phyloP scores from a whole-genome alignment of 2,797 vertebrate genomes.

The Enteromius argenteus region DNA sequence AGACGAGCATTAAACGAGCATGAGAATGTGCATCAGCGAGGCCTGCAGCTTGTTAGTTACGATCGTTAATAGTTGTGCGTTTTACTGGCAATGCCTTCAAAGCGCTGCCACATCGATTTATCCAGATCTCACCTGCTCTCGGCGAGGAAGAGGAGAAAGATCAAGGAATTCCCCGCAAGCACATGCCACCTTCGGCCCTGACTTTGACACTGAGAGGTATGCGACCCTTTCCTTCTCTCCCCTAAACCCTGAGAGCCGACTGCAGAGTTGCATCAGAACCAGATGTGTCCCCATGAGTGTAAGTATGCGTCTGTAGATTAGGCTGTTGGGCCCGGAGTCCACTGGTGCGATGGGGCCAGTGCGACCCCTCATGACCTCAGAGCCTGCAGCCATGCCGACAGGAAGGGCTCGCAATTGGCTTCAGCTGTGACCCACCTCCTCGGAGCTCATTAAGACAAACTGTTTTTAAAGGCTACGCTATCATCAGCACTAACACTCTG shows the following conservation, averaged over 20 bases:
- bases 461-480: constrained; percentile 66
- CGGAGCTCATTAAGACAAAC: constrained; percentile 67
- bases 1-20: constrained; percentile 47
- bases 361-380: constrained; percentile 77
- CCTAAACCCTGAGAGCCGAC: constrained; percentile 67
- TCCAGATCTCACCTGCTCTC: constrained; percentile 74
- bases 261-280: constrained; percentile 75
- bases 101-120: constrained; percentile 73
- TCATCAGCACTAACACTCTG: constrained; percentile 39
- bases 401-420: constrained; percentile 82
- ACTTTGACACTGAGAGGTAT: constrained; percentile 57
- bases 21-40: constrained; percentile 53
- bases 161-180: constrained; percentile 40
- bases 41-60: constrained; percentile 81
- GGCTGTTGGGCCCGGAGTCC: constrained; percentile 60
- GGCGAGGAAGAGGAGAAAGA: constrained; percentile 56
- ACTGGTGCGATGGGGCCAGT: constrained; percentile 70
- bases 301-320: constrained; percentile 43
- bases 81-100: constrained; percentile 77
- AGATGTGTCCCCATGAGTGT: constrained; percentile 75
- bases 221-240: constrained; percentile 43
- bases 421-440: constrained; percentile 77
- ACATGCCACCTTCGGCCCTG: constrained; percentile 57
- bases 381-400: constrained; percentile 78
- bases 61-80: constrained; percentile 76